Conservation (phyloP, 2,113 vertebrate species). For the Carassius auratus region DNA sequence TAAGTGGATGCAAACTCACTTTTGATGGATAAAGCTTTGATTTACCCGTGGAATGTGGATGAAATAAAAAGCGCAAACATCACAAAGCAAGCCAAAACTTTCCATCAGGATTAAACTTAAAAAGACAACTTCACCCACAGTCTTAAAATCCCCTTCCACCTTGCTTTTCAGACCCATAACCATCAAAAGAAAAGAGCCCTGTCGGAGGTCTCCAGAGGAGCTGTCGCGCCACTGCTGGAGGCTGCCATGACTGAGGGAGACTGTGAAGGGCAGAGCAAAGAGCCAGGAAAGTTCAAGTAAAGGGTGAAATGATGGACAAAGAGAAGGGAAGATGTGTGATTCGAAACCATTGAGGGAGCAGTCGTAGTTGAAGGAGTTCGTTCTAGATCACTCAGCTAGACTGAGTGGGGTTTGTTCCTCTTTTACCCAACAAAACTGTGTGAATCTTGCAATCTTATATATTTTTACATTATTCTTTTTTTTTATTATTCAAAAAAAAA, state of each 20-base stretch:
- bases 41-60: not conserved
- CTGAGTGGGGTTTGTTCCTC: constrained; percentile 46
- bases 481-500: constrained; percentile 63
- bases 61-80: constrained; percentile 1
- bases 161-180: not conserved
- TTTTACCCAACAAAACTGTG: constrained; percentile 60
- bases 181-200: constrained; percentile 22
- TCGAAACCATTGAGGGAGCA: constrained; percentile 33
- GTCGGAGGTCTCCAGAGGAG: constrained; percentile 17
- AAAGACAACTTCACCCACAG: constrained; percentile 31
- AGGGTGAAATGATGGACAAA: constrained; percentile 15
- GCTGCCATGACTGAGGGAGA: constrained; percentile 18
- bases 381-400: constrained; percentile 43
- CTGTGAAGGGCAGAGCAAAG: constrained; percentile 31
- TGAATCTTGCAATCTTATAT: constrained; percentile 62
- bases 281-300: constrained; percentile 38
- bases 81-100: constrained; percentile 5
- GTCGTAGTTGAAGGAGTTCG: constrained; percentile 47
- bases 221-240: constrained; percentile 8
- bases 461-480: constrained; percentile 60
- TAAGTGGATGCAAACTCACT: not conserved
- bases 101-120: not conserved
- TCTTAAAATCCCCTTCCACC: constrained; percentile 24
- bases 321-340: constrained; percentile 10
- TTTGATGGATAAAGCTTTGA: constrained; percentile 40